phyloP scores from a whole-genome alignment of 2,888 invertebrate species.

The Leptopilina drosophilae region DNA sequence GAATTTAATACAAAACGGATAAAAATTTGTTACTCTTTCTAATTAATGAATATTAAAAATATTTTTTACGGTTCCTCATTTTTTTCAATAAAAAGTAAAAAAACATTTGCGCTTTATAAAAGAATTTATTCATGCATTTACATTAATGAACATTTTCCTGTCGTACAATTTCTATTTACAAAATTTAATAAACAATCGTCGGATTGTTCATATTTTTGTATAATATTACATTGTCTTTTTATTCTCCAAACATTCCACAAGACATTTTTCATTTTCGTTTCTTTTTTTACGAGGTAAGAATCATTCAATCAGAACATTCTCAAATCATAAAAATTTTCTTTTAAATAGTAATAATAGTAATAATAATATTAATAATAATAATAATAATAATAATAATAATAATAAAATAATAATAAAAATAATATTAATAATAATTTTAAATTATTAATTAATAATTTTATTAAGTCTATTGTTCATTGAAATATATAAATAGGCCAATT shows the following conservation, averaged over 20 bases:
- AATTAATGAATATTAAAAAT: no score
- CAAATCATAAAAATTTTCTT: no score
- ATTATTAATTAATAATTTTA: neutral
- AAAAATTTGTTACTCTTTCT: no score
- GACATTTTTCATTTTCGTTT: neutral
- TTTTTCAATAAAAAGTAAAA: neutral
- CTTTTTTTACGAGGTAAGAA: no score
- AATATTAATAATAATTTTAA: neutral
- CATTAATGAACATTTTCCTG: slow-evolving; percentile 33
- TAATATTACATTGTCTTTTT: slow-evolving; percentile 7
- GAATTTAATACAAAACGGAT: no score
- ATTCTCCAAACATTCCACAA: neutral
- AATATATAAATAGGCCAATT: neutral
- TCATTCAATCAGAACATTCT: no score
- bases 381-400: no score
- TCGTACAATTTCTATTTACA: slow-evolving; percentile 38
- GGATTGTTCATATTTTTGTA: slow-evolving; percentile 17
- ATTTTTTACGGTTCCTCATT: no score
- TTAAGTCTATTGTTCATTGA: neutral
- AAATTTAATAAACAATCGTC: slow-evolving; percentile 27
- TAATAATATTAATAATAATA: neutral
- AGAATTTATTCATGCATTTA: slow-evolving; percentile 37
- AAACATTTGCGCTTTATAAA: slow-evolving; percentile 15
- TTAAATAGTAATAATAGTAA: neutral
- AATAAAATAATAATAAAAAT: no score